These are phyloP conservation scores for Aethes cnicana DNA, from an alignment of 2,888 invertebrate genomes.

Conservation along the genomic window DNA sequence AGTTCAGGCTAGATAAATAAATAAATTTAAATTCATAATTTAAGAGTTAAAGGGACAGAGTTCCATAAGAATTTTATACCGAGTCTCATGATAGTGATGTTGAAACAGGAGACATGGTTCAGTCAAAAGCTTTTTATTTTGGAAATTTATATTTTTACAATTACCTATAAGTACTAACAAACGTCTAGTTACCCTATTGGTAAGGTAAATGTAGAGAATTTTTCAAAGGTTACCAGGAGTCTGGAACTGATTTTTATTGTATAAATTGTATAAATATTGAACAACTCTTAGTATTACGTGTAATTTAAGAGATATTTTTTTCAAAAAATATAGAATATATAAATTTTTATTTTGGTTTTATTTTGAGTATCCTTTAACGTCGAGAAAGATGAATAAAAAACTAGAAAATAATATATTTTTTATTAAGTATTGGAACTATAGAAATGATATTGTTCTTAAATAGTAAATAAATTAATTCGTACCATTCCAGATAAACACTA, in stretches of 20 bases:
- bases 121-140: neutral
- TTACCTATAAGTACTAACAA: slow-evolving; percentile 42
- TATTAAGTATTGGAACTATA: slow-evolving; percentile 6
- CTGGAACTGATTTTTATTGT: slow-evolving; percentile 23
- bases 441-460: no score
- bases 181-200: slow-evolving; percentile 60
- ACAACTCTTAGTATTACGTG: slow-evolving; percentile 43
- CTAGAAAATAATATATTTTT: neutral
- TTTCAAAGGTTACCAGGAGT: slow-evolving; percentile 58
- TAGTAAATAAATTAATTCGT: no score
- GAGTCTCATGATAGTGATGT: neutral
- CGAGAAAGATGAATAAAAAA: neutral
- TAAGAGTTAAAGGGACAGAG: no score
- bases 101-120: neutral
- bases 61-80: neutral
- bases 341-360: slow-evolving; percentile 29
- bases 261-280: slow-evolving; percentile 36
- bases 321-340: slow-evolving; percentile 44
- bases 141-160: slow-evolving; percentile 1
- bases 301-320: slow-evolving; percentile 48
- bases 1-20: no score
- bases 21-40: no score
- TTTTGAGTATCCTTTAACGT: neutral
- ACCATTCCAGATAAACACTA: no score
- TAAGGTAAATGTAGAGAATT: slow-evolving; percentile 41